Evolutionary conservation across 2,797 vertebrate genomes (phyloP).

Genomic region (Cetoscarus ocellatus): DNA sequence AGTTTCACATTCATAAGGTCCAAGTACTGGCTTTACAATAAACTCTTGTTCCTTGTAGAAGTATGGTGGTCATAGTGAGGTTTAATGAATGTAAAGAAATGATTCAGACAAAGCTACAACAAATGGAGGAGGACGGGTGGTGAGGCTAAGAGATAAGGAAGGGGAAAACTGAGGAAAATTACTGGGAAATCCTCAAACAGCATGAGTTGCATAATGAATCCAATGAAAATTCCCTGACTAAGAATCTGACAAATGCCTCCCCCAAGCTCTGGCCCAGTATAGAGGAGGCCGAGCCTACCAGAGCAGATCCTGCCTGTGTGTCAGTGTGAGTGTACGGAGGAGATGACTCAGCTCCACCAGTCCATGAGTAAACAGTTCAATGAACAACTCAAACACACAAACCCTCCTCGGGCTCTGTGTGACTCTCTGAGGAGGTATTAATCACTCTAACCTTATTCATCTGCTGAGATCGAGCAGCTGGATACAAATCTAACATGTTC

Average conservation of each 20-base stretch:
- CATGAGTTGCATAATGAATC: not conserved
- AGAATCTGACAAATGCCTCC: not conserved
- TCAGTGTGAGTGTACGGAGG: slow-evolving; percentile 33
- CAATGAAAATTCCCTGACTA: not conserved
- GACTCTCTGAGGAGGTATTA: not conserved
- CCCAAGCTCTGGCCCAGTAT: slow-evolving; percentile 21
- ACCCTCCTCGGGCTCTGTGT: slow-evolving; percentile 7
- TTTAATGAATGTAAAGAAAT: too few relatives aligned
- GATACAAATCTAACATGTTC: too few relatives aligned
- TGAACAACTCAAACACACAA: slow-evolving; percentile 20
- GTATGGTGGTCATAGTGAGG: too few relatives aligned
- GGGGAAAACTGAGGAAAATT: not conserved
- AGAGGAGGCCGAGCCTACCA: not conserved
- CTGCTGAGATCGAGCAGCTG: not conserved
- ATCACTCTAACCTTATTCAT: not conserved
- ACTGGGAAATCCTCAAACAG: not conserved
- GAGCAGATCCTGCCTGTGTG: not conserved
- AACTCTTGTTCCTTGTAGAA: too few relatives aligned
- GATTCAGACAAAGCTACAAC: not conserved
- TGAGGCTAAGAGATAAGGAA: too few relatives aligned
- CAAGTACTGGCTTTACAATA: too few relatives aligned
- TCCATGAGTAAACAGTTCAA: slow-evolving; percentile 45
- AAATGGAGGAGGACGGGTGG: too few relatives aligned
- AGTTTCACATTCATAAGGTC: too few relatives aligned
- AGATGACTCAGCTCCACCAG: slow-evolving; percentile 57